Evolutionary conservation across 1,140 invertebrate species (phyloP).

Genomic region (Hestina assimilis): DNA sequence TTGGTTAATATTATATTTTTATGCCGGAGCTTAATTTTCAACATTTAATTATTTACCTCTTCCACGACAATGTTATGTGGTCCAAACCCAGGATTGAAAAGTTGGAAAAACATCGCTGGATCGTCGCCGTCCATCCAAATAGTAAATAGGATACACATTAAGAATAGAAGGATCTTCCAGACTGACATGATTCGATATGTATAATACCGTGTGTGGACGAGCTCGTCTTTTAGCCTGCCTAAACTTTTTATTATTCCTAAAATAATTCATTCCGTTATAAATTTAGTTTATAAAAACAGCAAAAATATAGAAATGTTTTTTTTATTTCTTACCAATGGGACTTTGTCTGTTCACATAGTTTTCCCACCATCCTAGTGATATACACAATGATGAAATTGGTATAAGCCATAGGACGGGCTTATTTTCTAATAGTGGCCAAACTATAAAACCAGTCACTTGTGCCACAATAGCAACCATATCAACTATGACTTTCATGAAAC

Average conservation of each 20-base stretch:
- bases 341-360: conserved; percentile 94
- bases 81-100: conserved; percentile 86
- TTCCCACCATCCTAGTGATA: conserved; percentile 97
- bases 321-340: conserved; percentile 80
- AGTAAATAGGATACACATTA: conserved; percentile 86
- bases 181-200: conserved; percentile 92
- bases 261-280: conserved; percentile 4
- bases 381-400: conserved; percentile 88
- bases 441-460: conserved; percentile 92
- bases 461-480: conserved; percentile 90
- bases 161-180: conserved; percentile 92
- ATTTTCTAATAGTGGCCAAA: conserved; percentile 91
- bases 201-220: conserved; percentile 90
- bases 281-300: background rate
- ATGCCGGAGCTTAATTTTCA: no score
- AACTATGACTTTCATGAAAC: conserved; percentile 88
- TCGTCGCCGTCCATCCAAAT: conserved; percentile 87
- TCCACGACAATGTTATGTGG: conserved; percentile 88
- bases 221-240: conserved; percentile 88
- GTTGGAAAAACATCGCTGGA: conserved; percentile 87
- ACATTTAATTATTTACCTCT: conserved; percentile 77
- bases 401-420: conserved; percentile 89
- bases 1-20: no score
- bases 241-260: conserved; percentile 88
- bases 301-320: background rate